Conservation (phyloP, 2,797 vertebrate genomes). For the Hyperoplus lanceolatus region DNA sequence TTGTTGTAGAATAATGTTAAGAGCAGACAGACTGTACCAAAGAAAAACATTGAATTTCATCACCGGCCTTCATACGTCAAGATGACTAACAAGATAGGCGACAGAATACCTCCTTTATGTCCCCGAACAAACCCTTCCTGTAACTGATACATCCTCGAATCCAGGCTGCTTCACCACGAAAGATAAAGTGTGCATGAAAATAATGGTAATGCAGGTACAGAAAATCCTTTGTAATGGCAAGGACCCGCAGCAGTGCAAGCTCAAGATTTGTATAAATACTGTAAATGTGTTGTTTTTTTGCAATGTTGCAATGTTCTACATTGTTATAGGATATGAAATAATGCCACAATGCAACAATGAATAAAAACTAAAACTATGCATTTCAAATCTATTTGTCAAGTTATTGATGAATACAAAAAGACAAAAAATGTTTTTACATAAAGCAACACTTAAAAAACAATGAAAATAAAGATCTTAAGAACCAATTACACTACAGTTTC, state of each 20-base stretch:
- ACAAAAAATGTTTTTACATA: background rate
- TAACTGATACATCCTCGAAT: constrained; percentile 42
- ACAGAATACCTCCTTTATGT: constrained; percentile 60
- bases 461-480: background rate
- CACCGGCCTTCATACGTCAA: constrained; percentile 68
- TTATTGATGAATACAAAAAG: background rate
- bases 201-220: background rate
- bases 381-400: background rate
- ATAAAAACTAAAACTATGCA: background rate
- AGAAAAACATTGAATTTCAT: constrained; percentile 60
- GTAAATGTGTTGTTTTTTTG: background rate
- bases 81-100: constrained; percentile 71
- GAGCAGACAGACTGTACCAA: constrained; percentile 17
- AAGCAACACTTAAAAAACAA: background rate
- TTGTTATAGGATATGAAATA: constrained; percentile 9
- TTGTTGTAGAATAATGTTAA: constrained; percentile 12
- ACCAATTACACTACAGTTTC: background rate
- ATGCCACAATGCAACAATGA: background rate
- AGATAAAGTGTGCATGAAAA: constrained; percentile 17
- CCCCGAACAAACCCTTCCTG: constrained; percentile 63
- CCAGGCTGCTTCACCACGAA: constrained; percentile 22
- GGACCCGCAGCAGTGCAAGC: background rate
- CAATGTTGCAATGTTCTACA: constrained; percentile 4
- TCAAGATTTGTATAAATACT: background rate
- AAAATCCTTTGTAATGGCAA: constrained; percentile 16